These are phyloP conservation scores for Picathartes gymnocephalus DNA, from an alignment of 2,113 vertebrate genomes.

Conservation along the genomic window DNA sequence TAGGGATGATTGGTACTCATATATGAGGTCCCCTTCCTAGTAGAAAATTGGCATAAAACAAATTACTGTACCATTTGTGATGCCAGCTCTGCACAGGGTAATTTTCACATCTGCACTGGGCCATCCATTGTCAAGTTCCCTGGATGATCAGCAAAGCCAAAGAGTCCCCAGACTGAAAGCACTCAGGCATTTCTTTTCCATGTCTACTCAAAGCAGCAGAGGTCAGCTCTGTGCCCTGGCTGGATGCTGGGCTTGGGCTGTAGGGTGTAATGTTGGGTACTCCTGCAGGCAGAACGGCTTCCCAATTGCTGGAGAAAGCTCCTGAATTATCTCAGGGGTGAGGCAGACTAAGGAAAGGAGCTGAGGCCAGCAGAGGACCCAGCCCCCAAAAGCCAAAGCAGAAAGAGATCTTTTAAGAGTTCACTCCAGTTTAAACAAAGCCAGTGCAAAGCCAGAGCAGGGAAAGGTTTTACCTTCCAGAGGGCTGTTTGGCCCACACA, in stretches of 20 bases:
- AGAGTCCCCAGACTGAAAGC: background rate
- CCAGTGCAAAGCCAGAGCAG: background rate
- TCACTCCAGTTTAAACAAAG: background rate
- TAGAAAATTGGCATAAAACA: background rate
- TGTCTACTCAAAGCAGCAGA: background rate
- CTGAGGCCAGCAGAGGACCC: background rate
- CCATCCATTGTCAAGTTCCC: background rate
- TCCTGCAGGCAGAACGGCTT: background rate
- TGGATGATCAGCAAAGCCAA: background rate
- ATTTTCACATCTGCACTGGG: background rate
- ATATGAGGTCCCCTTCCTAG: background rate
- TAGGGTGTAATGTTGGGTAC: fast-evolving
- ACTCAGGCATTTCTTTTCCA: background rate
- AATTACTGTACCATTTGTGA: background rate
- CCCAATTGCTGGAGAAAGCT: background rate
- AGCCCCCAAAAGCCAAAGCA: background rate
- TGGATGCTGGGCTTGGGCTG: background rate
- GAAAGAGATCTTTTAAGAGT: background rate
- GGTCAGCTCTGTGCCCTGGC: background rate
- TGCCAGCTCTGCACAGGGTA: background rate
- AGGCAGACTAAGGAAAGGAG: background rate
- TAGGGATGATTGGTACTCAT: background rate
- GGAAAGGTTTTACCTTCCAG: background rate
- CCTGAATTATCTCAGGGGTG: background rate
- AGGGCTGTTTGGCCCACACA: fast-evolving